Conservation (phyloP, 2,113 vertebrate genomes). For the Megalops atlanticus region DNA sequence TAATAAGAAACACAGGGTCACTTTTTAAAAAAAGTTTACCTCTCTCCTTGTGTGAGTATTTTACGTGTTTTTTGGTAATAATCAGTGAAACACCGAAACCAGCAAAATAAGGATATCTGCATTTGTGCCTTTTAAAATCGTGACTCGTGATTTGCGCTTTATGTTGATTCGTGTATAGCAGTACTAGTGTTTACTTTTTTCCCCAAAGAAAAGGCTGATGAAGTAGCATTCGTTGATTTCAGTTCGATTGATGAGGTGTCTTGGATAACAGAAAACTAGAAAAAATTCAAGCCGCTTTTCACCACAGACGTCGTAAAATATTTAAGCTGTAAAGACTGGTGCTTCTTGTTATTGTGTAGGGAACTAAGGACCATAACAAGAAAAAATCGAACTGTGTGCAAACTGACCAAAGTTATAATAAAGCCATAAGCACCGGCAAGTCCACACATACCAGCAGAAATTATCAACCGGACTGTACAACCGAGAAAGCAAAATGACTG, state of each 20-base stretch:
- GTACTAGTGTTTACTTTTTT: background rate
- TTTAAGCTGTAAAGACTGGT: background rate
- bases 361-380: background rate
- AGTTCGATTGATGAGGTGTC: background rate
- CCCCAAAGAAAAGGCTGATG: too few relatives aligned
- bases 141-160: background rate
- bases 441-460: conserved; percentile 22
- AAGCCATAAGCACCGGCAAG: background rate
- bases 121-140: background rate
- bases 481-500: conserved; percentile 64
- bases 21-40: background rate
- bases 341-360: background rate
- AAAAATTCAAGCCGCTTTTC: background rate
- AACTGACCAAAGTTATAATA: background rate
- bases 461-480: conserved; percentile 13
- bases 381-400: background rate
- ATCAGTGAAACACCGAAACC: background rate
- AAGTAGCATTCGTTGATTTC: background rate
- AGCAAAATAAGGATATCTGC: background rate
- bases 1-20: conserved; percentile 1
- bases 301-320: background rate
- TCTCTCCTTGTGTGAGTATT: background rate
- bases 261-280: background rate
- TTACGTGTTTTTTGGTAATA: background rate
- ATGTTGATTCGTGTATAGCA: background rate